phyloP scores from a whole-genome alignment of 2,113 vertebrate genomes.

The Chionodraco myersi region DNA sequence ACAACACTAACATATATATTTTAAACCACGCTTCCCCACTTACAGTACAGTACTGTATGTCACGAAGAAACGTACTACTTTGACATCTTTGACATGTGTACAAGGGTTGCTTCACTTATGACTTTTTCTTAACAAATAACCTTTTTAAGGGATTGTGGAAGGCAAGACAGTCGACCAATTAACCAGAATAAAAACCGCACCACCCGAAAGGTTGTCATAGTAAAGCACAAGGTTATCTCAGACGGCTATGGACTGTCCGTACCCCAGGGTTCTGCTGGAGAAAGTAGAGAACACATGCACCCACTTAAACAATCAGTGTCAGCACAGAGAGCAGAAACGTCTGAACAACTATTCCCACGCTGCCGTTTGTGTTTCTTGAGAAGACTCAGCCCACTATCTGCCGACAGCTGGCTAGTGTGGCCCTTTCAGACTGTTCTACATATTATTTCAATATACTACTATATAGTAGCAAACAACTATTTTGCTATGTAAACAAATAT shows the following conservation, averaged over 20 bases:
- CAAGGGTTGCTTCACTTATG: background rate
- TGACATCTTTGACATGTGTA: background rate
- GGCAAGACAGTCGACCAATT: too few species aligned
- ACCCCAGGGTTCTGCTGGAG: background rate
- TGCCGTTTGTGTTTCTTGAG: background rate
- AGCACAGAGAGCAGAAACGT: background rate
- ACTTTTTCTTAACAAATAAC: too few species aligned
- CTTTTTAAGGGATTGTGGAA: too few species aligned
- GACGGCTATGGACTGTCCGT: background rate
- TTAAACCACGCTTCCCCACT: background rate
- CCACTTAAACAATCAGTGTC: too few species aligned
- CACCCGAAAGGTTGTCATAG: too few species aligned
- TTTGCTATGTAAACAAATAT: too few species aligned
- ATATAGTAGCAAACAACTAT: too few species aligned
- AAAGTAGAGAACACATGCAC: background rate
- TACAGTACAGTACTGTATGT: background rate
- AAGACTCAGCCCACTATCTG: background rate
- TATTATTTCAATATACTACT: too few species aligned
- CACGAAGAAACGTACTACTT: background rate
- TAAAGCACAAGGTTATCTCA: background rate
- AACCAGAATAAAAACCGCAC: too few species aligned
- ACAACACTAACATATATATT: background rate
- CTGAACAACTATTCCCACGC: background rate
- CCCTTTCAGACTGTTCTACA: too few species aligned
- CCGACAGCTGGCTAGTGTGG: constrained; percentile 2